Base-by-base conservation (phyloP, 2,888 invertebrate genomes). In the Zygogramma bicolorata region DNA sequence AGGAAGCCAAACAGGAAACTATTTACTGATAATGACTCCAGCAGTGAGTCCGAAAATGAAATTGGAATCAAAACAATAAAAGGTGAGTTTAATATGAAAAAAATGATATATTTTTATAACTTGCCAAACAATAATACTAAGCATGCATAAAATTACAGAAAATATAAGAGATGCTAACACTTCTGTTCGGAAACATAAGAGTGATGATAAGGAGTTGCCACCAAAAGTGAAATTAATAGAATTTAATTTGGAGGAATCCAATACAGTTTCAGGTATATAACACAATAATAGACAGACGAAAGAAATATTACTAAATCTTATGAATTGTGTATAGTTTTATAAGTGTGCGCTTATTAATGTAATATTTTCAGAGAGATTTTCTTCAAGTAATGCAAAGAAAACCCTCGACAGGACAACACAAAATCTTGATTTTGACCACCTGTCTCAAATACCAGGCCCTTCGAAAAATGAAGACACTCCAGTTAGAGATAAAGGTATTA, bases 131-230 rank as follows among this genome's bases (percentile, higher is more conserved):
- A 53, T 53, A 53, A 53, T 53, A 53, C 53, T 53, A 53, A 53
- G 25, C 53, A 53, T 6, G 53, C 53, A 53, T 53, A 25, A 53
- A 53, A 53, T 53, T 53, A 53, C 53, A 53, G 53, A 53, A 53
- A 53, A 53, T 53, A 53, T 53, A 53, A 53, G 53, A 53, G 53
- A 18, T 53, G 53, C 53, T 53, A 53, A 53, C 53, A 53, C 53
- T 53, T 53, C 53, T 53, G 53, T 53, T 53, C 53, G 53, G n/a
- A 53, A 53, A 53, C 53, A 53, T 53, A 53, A 53, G 53, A 53
- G 53, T 53, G 53, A 13, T 53, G 53, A 13, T 53, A 53, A 53
- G 53, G 20, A 53, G 53, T 53, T 53, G n/a, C 53, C 53, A 53
- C 53, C 53, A 53, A 53, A 53, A 53, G 53, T 53, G 53, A 53